phyloP scores from a whole-genome alignment of 2,888 invertebrate genomes.

The Eristalis intricaria region DNA sequence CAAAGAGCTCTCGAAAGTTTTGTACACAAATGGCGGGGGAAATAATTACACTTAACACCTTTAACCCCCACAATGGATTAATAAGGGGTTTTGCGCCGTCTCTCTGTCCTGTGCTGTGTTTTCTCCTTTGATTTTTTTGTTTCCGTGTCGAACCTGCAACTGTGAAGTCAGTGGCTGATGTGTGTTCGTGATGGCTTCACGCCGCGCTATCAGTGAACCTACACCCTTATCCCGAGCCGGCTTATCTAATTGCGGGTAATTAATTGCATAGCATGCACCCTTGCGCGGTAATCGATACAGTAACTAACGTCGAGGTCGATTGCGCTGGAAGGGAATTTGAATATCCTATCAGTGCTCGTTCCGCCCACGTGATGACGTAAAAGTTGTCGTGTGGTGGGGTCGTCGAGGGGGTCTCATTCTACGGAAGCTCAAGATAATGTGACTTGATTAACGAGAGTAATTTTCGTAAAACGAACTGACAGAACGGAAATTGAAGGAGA shows the following conservation, averaged over 20 bases:
- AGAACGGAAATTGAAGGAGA: conserved; percentile 58
- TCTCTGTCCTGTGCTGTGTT: background rate
- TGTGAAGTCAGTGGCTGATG: background rate
- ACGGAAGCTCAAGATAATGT: conserved; percentile 29
- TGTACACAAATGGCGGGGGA: conserved; percentile 44
- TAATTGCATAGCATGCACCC: conserved; percentile 35
- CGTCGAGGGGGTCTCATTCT: background rate
- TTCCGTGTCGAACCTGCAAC: background rate
- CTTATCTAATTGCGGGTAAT: conserved; percentile 35
- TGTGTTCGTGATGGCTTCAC: conserved; percentile 20
- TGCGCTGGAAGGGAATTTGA: background rate
- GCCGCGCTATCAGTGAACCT: conserved; percentile 6
- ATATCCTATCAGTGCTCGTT: background rate
- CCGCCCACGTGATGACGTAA: conserved; percentile 30
- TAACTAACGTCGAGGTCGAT: background rate
- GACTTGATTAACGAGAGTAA: conserved; percentile 66
- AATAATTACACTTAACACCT: conserved; percentile 69
- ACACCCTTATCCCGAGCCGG: conserved; percentile 10
- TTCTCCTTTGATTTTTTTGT: conserved; percentile 13
- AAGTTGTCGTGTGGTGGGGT: background rate
- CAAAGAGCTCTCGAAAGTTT: conserved; percentile 39
- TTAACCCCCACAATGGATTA: conserved; percentile 54
- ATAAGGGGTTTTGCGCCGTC: conserved; percentile 15
- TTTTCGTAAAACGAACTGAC: conserved; percentile 63
- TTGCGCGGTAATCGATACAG: conserved; percentile 20